Conservation (phyloP, 2,888 invertebrate species). For the Temnothorax unifasciatus region DNA sequence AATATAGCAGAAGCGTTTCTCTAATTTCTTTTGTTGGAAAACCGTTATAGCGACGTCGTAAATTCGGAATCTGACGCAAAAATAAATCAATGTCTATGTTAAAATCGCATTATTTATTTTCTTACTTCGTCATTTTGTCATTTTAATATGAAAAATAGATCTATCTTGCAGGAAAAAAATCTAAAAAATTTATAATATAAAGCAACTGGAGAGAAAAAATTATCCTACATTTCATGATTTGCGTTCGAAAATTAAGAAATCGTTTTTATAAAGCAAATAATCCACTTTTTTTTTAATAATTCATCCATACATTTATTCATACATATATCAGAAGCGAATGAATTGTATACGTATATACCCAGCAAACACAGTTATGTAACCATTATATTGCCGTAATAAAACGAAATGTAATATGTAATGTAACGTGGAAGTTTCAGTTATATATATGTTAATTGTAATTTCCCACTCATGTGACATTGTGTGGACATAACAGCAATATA, state of each 20-base stretch:
- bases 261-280: background rate
- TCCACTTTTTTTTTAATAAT: background rate
- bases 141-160: background rate
- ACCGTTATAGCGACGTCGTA: background rate
- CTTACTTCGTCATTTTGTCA: background rate
- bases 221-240: background rate
- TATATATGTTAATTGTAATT: too few relatives aligned
- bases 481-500: too few relatives aligned
- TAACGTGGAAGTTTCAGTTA: too few relatives aligned
- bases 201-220: background rate
- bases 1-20: background rate
- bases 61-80: background rate
- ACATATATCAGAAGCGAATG: background rate
- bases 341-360: too few relatives aligned
- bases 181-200: background rate
- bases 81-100: background rate
- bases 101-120: background rate
- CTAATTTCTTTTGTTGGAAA: background rate
- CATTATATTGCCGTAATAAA: too few relatives aligned
- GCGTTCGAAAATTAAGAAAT: background rate
- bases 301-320: background rate
- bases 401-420: too few relatives aligned
- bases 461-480: too few relatives aligned
- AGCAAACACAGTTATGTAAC: too few relatives aligned
- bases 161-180: background rate